Evolutionary conservation across 2,113 vertebrate species (phyloP).

Genomic region (Cromileptes altivelis): DNA sequence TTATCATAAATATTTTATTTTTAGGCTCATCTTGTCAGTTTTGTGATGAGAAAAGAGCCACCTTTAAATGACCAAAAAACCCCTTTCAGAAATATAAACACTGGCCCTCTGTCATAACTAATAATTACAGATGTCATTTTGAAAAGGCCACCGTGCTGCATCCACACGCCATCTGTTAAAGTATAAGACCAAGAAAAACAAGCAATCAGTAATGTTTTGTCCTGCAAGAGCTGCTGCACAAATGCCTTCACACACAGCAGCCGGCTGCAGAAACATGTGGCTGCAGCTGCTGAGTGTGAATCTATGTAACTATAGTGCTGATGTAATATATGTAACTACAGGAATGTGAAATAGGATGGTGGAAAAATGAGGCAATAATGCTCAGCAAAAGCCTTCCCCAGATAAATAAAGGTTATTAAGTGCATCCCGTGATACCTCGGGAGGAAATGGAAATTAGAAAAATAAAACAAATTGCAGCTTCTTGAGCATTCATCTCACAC

Average conservation of each 20-base stretch:
- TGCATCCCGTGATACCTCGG: constrained; percentile 29
- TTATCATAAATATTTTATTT: no score
- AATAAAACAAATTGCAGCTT: constrained; percentile 53
- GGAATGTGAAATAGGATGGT: background rate
- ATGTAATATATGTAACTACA: background rate
- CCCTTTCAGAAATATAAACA: no score
- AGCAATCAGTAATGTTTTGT: no score
- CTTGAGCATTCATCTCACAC: constrained; percentile 51
- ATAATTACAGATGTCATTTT: no score
- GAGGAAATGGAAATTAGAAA: constrained; percentile 53
- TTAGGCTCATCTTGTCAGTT: no score
- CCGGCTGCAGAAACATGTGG: background rate
- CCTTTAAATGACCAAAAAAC: no score
- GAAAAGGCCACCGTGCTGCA: background rate
- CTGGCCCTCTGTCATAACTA: no score
- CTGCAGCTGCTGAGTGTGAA: background rate
- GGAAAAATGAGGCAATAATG: background rate
- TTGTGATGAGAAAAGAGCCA: no score
- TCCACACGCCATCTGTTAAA: background rate
- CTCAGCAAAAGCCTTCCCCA: constrained; percentile 16
- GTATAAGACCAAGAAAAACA: background rate
- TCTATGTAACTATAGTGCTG: background rate
- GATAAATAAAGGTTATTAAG: constrained; percentile 63
- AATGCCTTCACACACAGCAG: background rate
- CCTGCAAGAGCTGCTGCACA: background rate